These are phyloP conservation scores for Gadus chalcogrammus DNA, from an alignment of 2,113 vertebrate species.

Conservation along the genomic window DNA sequence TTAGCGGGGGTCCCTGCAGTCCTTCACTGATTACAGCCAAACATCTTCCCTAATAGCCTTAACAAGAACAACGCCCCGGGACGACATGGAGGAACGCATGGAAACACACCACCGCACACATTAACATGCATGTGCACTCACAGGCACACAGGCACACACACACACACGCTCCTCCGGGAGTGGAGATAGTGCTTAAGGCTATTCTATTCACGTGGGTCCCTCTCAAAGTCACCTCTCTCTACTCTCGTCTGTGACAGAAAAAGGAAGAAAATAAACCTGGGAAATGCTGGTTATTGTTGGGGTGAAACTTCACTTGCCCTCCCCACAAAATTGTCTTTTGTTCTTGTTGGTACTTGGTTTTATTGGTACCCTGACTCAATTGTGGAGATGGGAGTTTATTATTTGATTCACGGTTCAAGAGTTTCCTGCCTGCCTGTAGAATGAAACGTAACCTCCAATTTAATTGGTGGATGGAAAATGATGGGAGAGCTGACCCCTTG, in stretches of 20 bases:
- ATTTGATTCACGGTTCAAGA: slow-evolving; percentile 57
- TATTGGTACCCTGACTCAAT: slow-evolving; percentile 10
- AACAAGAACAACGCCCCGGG: slow-evolving; percentile 77
- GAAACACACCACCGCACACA: too few species aligned
- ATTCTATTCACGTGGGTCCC: slow-evolving; percentile 30
- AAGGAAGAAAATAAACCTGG: slow-evolving; percentile 30
- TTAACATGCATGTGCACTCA: too few species aligned
- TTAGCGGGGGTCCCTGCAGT: slow-evolving; percentile 87
- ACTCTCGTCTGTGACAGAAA: slow-evolving; percentile 28
- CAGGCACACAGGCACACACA: not conserved
- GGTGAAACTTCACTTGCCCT: slow-evolving; percentile 26
- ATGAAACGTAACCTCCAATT: slow-evolving; percentile 42
- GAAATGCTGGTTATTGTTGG: slow-evolving; percentile 38
- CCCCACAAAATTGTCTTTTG: not conserved
- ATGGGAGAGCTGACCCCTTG: slow-evolving; percentile 20
- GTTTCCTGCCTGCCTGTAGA: slow-evolving; percentile 43
- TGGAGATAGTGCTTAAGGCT: slow-evolving; percentile 56
- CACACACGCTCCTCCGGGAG: slow-evolving; percentile 46
- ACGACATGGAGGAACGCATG: slow-evolving; percentile 47
- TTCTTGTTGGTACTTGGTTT: slow-evolving; percentile 14
- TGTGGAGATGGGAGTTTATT: slow-evolving; percentile 40
- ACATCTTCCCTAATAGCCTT: slow-evolving; percentile 85
- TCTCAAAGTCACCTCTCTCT: slow-evolving; percentile 72
- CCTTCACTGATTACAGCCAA: slow-evolving; percentile 83
- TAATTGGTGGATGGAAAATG: slow-evolving; percentile 35